Percentiles rank a stretch among this genome's conserved stretches.
These are phyloP conservation scores for Drosophila neotestacea DNA, from an alignment of 2,888 invertebrate genomes.

Conservation along the genomic window DNA sequence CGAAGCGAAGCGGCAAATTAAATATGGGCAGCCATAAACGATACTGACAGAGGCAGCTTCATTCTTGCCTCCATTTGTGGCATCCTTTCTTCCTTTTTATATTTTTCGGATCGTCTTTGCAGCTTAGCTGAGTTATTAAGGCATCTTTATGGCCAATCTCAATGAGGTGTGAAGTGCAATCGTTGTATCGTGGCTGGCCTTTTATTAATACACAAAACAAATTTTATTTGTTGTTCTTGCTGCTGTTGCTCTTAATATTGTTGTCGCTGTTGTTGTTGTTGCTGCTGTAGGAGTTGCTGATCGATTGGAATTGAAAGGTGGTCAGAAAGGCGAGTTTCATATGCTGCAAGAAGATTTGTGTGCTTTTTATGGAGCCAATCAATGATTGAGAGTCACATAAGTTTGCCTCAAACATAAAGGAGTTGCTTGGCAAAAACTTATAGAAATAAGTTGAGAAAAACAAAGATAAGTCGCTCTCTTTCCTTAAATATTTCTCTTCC, in stretches of 20 bases:
- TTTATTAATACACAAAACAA: conserved; percentile 80
- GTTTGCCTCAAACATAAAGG: not conserved
- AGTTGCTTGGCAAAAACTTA: not conserved
- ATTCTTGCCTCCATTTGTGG: conserved; percentile 16
- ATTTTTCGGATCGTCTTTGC: conserved; percentile 41
- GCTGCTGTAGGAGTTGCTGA: conserved; percentile 22
- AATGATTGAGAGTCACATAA: conserved; percentile 22
- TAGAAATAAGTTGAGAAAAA: not conserved
- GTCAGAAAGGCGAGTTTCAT: not conserved
- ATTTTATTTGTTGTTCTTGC: conserved; percentile 61
- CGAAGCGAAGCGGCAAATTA: conserved; percentile 74
- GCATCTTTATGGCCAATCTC: conserved; percentile 84
- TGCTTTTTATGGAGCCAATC: conserved; percentile 12
- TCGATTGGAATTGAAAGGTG: conserved; percentile 37
- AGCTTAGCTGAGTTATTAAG: conserved; percentile 84
- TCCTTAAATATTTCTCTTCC: too few relatives aligned
- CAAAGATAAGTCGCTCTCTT: not conserved
- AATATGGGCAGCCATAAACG: conserved; percentile 81
- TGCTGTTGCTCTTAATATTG: conserved; percentile 7
- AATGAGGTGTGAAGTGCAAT: conserved; percentile 84
- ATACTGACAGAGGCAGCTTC: conserved; percentile 64
- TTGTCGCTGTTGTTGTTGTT: not conserved
- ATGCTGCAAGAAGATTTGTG: conserved; percentile 13
- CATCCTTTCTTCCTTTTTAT: conserved; percentile 9
- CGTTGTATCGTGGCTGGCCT: conserved; percentile 65